Conservation (phyloP, 2,888 invertebrate genomes). For the Periphyllus acericola region DNA sequence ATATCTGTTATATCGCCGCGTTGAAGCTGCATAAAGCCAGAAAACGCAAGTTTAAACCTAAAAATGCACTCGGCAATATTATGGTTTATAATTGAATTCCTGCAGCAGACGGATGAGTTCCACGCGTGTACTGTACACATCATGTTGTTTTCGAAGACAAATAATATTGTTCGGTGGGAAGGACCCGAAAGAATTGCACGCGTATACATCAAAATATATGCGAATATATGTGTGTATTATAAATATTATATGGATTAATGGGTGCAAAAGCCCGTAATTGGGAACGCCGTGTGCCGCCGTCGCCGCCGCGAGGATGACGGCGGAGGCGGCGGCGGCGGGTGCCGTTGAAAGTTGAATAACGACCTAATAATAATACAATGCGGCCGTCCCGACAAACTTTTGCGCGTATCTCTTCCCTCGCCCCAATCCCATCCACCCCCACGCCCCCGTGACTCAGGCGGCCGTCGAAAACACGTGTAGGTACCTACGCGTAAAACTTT, state of each 20-base stretch:
- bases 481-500: neutral
- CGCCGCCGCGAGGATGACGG: neutral
- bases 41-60: too few species aligned
- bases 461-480: conserved; percentile 3
- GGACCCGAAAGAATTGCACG: neutral
- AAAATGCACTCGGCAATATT: too few species aligned
- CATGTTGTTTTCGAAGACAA: conserved; percentile 5
- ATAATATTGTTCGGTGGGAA: neutral
- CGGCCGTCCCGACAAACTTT: conserved; percentile 12
- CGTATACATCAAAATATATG: neutral
- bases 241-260: neutral
- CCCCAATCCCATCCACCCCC: too few species aligned
- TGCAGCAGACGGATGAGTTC: neutral
- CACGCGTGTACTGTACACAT: neutral
- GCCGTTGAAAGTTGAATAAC: conserved; percentile 24
- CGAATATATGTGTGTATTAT: too few species aligned
- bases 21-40: too few species aligned
- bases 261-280: neutral
- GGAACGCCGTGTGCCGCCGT: neutral
- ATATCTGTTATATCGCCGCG: too few species aligned
- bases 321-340: too few species aligned
- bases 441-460: too few species aligned
- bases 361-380: conserved; percentile 33
- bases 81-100: neutral
- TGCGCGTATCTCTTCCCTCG: neutral